phyloP scores from a whole-genome alignment of 2,888 invertebrate species.

The Atrina japonica region DNA sequence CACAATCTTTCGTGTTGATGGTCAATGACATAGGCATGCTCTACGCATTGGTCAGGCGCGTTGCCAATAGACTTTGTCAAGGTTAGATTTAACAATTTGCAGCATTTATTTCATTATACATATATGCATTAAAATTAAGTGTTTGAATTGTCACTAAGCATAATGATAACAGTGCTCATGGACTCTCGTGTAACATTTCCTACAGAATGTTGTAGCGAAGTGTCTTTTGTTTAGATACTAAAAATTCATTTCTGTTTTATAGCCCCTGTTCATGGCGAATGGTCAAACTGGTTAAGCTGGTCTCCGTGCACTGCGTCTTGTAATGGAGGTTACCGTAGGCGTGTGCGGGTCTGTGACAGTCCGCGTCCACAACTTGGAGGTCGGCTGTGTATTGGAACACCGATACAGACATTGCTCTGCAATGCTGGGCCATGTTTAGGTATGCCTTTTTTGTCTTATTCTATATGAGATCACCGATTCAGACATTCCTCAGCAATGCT shows the following conservation, averaged over 20 bases:
- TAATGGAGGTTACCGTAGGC: conserved; percentile 22
- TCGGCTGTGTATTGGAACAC: conserved; percentile 9
- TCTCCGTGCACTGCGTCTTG: conserved; percentile 19
- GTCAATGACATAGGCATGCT: conserved; percentile 32
- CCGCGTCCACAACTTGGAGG: conserved; percentile 13
- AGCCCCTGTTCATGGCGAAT: conserved; percentile 29
- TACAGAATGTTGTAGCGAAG: no score
- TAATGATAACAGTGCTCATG: no score
- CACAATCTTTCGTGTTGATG: conserved; percentile 21
- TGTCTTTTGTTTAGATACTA: conserved; percentile 1
- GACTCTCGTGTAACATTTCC: no score
- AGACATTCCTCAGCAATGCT: conserved; percentile 21
- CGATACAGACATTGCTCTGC: conserved; percentile 17
- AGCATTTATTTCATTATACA: not conserved
- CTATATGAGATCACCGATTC: not conserved
- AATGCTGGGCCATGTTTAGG: conserved; percentile 4
- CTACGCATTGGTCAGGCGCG: conserved; percentile 25
- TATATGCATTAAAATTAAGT: no score
- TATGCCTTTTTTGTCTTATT: not conserved
- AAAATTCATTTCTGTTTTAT: no score
- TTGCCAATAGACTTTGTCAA: conserved; percentile 20
- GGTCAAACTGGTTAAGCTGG: conserved; percentile 27
- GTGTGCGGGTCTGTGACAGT: conserved; percentile 12
- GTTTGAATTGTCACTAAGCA: not conserved
- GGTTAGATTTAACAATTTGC: conserved; percentile 19